Percentiles rank a stretch among this genome's conserved stretches.
Conservation (phyloP, 35 echinoderm and acorn worm genomes). For the Holothuria glaberrima region DNA sequence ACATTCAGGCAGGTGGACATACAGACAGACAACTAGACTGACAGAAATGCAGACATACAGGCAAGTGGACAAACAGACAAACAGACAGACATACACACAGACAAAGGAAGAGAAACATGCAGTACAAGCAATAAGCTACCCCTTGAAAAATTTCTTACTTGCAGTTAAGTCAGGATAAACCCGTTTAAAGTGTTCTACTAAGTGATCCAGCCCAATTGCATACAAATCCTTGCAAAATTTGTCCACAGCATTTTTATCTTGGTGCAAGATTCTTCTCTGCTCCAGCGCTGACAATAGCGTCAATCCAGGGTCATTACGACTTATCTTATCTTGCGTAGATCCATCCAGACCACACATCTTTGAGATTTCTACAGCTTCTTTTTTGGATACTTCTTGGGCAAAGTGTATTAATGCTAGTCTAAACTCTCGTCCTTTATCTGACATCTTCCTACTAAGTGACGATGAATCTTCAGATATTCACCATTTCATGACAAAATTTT, state of each 20-base stretch:
- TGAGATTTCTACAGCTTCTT: neutral
- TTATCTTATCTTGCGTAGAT: neutral
- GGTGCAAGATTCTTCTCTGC: neutral
- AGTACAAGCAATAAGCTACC: too few species aligned
- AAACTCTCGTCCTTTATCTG: neutral
- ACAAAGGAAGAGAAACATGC: too few species aligned
- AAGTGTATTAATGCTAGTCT: neutral
- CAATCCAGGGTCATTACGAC: neutral
- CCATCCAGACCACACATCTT: neutral
- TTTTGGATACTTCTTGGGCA: neutral
- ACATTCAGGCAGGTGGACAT: too few species aligned
- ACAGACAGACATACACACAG: too few species aligned
- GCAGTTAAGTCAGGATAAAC: constrained; percentile 6
- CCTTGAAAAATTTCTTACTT: constrained; percentile 2
- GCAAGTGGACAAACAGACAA: too few species aligned
- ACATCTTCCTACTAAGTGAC: too few species aligned
- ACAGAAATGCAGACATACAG: too few species aligned
- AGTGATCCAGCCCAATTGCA: neutral
- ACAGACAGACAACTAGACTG: too few species aligned
- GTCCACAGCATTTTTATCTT: neutral
- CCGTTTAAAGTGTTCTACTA: neutral
- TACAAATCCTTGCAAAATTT: constrained; percentile 27
- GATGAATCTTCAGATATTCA: too few species aligned
- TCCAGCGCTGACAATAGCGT: neutral
- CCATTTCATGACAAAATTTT: too few species aligned